Evolutionary conservation across 2,797 vertebrate species (phyloP), one percentile per base, ranked within the genome.

Genomic region (Columba guinea): DNA sequence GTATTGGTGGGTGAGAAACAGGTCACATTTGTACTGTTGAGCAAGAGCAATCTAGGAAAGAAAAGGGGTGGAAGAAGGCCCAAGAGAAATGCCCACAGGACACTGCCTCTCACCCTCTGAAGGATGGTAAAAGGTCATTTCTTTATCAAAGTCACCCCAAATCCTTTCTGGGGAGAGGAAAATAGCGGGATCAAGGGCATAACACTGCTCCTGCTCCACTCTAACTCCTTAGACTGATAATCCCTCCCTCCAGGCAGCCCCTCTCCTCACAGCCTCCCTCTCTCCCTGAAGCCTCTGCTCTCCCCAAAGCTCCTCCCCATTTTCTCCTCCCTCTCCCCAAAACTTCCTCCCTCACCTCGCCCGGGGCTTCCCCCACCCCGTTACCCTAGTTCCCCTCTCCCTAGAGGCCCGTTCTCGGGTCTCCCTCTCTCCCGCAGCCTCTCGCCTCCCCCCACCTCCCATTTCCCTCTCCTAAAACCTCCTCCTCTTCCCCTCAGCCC

Each of bases 141-240:
- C 19, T 59, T 15, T 22, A 0, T 5, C 48, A 56, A 26, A 30
- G 23, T 2, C 56, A 58, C 10, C 7, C n/a, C 13, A 51, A 37
- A 82, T 13, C 14, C 12, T 20, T 48, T 18, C 58, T 39, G 64
- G 16, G 13, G 55, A 73, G 19, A 21, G 20, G 9, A 60, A 13
- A 30, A 17, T 13, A 41, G 7, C 9, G 4, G 9, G 5, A 32
- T 8, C 20, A 15, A 15, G 13, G 9, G 17, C 3, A 1, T 1
- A 56, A 7, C 2, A 5, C 13, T 44, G 28, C 49, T 79, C 10
- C 30, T 22, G 28, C 13, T 55, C 15, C 35, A n/a, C 32, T 56
- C 21, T 19, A 34, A 52, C 2, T 8, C 32, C 28, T 5, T 2
- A 26, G 34, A 15, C 22, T 52, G 37, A 44, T 39, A n/a, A 4